Evolutionary conservation across 2,797 vertebrate genomes (phyloP).

Genomic region (Delichon dasypus): DNA sequence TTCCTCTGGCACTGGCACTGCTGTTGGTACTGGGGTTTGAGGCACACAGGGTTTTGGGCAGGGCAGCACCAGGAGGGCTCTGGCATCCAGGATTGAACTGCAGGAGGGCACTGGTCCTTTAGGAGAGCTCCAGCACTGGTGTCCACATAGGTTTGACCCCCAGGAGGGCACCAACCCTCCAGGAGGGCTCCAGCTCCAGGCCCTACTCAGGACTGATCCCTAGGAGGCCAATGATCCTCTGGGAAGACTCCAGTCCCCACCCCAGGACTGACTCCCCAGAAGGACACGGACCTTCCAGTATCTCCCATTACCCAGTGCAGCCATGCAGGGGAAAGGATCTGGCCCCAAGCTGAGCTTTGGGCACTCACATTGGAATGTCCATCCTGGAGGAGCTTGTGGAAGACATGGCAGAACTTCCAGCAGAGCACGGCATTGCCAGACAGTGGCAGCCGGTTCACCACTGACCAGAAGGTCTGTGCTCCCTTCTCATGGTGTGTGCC

Average conservation of each 20-base stretch:
- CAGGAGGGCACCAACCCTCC: not conserved
- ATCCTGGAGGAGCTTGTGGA: conserved; percentile 96
- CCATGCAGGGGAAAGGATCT: not conserved
- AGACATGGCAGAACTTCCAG: conserved; percentile 99
- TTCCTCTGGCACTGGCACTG: not conserved
- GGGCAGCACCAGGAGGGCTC: not conserved
- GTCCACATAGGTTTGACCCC: not conserved
- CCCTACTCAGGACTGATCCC: not conserved
- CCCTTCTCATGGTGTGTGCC: conserved; percentile 98
- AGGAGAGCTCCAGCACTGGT: not conserved
- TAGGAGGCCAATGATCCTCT: not conserved
- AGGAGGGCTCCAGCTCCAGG: not conserved
- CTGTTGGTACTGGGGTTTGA: rapidly evolving
- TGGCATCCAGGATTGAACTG: not conserved
- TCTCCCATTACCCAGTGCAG: rapidly evolving
- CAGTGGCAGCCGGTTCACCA: conserved; percentile 92
- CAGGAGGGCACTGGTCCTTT: not conserved
- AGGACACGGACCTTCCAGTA: not conserved
- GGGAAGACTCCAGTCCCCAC: not conserved
- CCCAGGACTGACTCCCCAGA: not conserved
- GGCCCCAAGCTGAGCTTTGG: rapidly evolving
- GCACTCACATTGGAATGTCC: conserved; percentile 91
- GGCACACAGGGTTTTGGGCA: rapidly evolving
- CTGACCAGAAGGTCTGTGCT: conserved; percentile 95
- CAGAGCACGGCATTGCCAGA: conserved; percentile 97